Evolutionary conservation across 2,888 invertebrate species (phyloP).

Genomic region (Rhabditoides inermis): DNA sequence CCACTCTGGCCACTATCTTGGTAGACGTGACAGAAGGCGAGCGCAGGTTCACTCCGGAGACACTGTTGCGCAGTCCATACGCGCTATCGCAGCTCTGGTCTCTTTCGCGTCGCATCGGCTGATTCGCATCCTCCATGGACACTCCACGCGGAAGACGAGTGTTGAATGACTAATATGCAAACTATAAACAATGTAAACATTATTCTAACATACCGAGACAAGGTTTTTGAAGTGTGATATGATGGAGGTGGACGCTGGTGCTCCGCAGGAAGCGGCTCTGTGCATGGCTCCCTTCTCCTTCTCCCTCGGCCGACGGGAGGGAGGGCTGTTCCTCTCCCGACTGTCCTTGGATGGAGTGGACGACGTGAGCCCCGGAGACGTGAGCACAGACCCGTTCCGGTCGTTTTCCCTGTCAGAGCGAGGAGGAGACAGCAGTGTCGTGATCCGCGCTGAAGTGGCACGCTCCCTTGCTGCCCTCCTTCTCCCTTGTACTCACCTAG

Average conservation of each 20-base stretch:
- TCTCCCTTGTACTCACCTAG: too few relatives aligned
- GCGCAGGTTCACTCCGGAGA: constrained; percentile 12
- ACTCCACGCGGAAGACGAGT: constrained; percentile 30
- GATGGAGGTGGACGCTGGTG: constrained; percentile 25
- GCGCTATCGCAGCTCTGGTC: constrained; percentile 20
- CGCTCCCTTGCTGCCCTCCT: not conserved
- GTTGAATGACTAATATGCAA: constrained; percentile 32
- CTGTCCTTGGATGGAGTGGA: constrained; percentile 8
- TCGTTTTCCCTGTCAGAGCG: constrained; percentile 9
- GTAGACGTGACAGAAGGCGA: constrained; percentile 15
- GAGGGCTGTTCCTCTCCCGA: not conserved
- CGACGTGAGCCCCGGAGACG: constrained; percentile 11
- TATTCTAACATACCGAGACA: constrained; percentile 1
- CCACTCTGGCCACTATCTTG: constrained; percentile 13
- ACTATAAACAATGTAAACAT: not conserved
- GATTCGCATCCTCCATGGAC: constrained; percentile 28
- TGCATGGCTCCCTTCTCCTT: constrained; percentile 27
- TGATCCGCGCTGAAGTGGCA: constrained; percentile 1
- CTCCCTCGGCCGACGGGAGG: constrained; percentile 8
- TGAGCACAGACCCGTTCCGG: constrained; percentile 4
- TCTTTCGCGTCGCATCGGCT: constrained; percentile 13
- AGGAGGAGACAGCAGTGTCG: constrained; percentile 13
- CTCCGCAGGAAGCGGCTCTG: constrained; percentile 30
- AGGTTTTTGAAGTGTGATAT: constrained; percentile 41
- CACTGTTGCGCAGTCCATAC: constrained; percentile 11